Base-by-base conservation (phyloP, 2,113 vertebrate genomes). In the Apodemus speciosus region DNA sequence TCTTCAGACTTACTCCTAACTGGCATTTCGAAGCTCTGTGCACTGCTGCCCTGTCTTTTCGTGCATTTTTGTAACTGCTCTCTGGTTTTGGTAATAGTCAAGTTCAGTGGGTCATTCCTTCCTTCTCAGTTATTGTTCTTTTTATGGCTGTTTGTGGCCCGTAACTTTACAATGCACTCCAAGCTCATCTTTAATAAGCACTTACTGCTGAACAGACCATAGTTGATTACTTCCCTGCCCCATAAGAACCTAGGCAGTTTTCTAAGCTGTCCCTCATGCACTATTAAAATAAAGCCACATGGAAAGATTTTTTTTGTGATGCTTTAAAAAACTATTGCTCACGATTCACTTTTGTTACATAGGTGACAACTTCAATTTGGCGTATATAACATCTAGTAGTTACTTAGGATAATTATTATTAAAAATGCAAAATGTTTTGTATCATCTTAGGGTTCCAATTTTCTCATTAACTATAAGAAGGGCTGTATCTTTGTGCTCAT, bases 381-480 rank as follows among this genome's bases (percentile, higher is more conserved):
- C 85, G 97, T 96, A 38, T 38, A 80, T 85, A 88, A 68, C 15
- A 96, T 94, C 97, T 94, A 97, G 32, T 51, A 38, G 69, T 85
- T 95, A 96, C 64, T 93, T 95, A 90, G 85, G 91, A 75, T 5
- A 46, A 64, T 43, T 0, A 95, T 95, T 93, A 95, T 94, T 95
- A 97, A 76, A 90, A 20, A 51, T 91, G 3, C 0, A 69, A 2
- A 40, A 94, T 15, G 46, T 98, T 97, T 98, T 98, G 73, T 89
- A 97, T 96, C 95, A 95, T 96, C 96, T 83, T 81, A 85, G 60
- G 95, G 97, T 98, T 98, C 94, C 96, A 97, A 96, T 97, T 96
- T 97, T 95, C 98, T 98, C 94, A 97, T 94, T 97, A 98, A 91
- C 95, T 75, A 62, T 98, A 98, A 98, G 97, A 97, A 92, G 86